Conservation (phyloP, 2,888 invertebrate species). For the Nephrocerus scutellatus region DNA sequence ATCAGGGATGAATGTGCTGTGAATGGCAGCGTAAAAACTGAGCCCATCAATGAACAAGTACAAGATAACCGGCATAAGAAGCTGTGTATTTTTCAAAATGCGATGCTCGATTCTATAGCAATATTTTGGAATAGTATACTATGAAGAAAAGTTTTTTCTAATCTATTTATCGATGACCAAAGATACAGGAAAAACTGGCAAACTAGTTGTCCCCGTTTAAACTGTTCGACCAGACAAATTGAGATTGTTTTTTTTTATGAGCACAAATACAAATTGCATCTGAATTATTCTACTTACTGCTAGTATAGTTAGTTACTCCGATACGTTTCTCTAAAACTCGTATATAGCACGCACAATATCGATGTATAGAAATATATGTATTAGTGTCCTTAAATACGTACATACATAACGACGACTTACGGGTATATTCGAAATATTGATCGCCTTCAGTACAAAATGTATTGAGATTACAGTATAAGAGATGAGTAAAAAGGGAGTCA, state of each 20-base stretch:
- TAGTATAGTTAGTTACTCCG: conserved; percentile 16
- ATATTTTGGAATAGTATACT: not conserved
- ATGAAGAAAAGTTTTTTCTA: conserved; percentile 22
- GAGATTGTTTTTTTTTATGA: conserved; percentile 23
- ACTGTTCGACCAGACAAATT: conserved; percentile 19
- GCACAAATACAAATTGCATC: conserved; percentile 26
- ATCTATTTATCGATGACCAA: conserved; percentile 31
- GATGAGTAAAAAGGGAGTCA: conserved; percentile 21
- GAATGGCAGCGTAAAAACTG: no score
- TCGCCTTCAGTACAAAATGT: conserved; percentile 19
- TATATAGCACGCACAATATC: conserved; percentile 19
- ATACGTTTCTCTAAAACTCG: conserved; percentile 15
- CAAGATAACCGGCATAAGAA: no score
- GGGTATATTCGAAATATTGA: conserved; percentile 14
- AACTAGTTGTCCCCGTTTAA: no score
- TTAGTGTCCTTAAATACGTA: conserved; percentile 8
- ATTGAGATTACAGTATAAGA: conserved; percentile 15
- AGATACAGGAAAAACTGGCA: conserved; percentile 17
- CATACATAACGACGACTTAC: conserved; percentile 16
- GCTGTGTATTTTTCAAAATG: no score
- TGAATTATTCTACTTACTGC: conserved; percentile 25
- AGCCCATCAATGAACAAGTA: no score
- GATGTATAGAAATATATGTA: no score
- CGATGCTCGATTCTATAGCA: no score
- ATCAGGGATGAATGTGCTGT: no score